Evolutionary conservation across 2,888 invertebrate genomes (phyloP).

Genomic region (Cinara cedri): DNA sequence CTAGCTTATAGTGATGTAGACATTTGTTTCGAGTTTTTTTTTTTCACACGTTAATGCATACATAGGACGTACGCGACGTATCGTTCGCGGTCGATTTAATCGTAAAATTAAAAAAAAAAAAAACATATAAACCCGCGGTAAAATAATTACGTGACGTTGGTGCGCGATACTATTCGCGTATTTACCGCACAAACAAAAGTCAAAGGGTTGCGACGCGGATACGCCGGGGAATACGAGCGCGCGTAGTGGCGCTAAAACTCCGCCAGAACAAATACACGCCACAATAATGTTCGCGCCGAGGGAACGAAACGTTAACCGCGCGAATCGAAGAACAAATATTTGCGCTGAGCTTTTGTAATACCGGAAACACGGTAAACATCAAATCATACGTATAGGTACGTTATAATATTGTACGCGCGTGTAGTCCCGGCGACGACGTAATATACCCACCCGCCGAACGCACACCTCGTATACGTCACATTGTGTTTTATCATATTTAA

Average conservation of each 20-base stretch:
- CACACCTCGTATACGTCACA: background rate
- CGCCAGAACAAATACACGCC: background rate
- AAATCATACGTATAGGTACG: background rate
- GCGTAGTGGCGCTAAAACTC: background rate
- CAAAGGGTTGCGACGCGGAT: constrained; percentile 22
- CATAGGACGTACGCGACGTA: too few relatives aligned
- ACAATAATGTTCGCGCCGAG: background rate
- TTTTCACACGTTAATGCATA: too few relatives aligned
- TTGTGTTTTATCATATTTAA: background rate
- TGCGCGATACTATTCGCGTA: background rate
- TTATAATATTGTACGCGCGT: background rate
- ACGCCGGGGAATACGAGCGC: constrained; percentile 12
- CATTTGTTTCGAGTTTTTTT: too few relatives aligned
- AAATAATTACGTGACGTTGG: too few relatives aligned
- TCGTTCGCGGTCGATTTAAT: constrained; percentile 40
- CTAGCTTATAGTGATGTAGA: too few relatives aligned
- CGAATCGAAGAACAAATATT: constrained; percentile 23
- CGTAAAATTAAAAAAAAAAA: too few relatives aligned
- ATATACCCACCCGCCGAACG: too few relatives aligned
- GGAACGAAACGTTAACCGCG: background rate
- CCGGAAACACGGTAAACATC: background rate
- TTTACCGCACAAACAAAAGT: constrained; percentile 3
- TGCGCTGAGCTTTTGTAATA: constrained; percentile 25
- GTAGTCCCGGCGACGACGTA: too few relatives aligned
- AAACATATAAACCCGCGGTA: too few relatives aligned